Base-by-base conservation (phyloP, 2,113 vertebrate genomes). In the Jacana jacana region DNA sequence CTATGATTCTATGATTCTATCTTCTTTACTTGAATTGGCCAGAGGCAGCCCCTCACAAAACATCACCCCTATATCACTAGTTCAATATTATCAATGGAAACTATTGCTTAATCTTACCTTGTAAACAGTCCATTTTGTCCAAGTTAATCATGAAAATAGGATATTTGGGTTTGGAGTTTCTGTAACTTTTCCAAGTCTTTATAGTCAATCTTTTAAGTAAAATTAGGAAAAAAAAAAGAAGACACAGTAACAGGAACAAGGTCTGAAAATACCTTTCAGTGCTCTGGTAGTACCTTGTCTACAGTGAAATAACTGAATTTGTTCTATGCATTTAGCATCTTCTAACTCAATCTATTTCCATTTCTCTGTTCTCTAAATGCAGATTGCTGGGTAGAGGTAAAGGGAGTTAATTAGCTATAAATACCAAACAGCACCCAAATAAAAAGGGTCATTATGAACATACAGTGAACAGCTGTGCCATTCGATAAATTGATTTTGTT, bases 401-500 rank as follows among this genome's bases (percentile, higher is more conserved):
- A 97, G 72, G 94, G 81, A 97, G 91, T 92, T 98, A 98, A 98
- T 98, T 97, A 98, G 95, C 96, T 97, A 97, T 95, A 98, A 98
- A 98, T 97, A 97, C 79, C 96, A 96, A 95, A 86, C 89, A 96
- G 86, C 91, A 96, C 97, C 97, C 97, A 97, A 97, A 98, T 96
- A 98, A 97, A 97, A 97, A 97, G 86, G 77, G 89, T 97, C 89
- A 60, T 96, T 96, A 97, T 97, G 93, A 97, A 92, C 96, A 90
- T 86, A 94, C 88, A 97, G 88, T 54, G 96, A 98, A 91, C 97
- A 98, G 97, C 97, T 98, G 97, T 96, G 94, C 81, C 84, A 82
- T 94, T 97, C 82, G 48, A 97, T 91, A 95, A 96, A 95, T 76
- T 91, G 49, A 17, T 72, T 96, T 97, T 94, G 54, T 95, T 97